Base-by-base conservation (phyloP, 2,888 invertebrate genomes). In the Sericinus montela region DNA sequence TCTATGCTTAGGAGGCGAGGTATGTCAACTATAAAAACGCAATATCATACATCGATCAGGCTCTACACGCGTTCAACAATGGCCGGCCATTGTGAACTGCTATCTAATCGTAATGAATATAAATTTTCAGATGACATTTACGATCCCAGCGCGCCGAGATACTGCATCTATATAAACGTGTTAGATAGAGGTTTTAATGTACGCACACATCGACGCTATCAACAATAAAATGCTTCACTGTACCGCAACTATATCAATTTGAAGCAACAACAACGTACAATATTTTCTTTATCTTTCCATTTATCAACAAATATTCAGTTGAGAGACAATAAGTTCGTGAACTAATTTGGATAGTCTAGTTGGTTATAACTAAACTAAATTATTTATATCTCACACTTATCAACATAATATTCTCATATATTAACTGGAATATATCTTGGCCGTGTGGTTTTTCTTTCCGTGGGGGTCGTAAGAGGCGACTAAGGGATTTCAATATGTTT, bases 61-160 rank as follows among this genome's bases (percentile, higher is more conserved):
- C 70, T 66, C 71, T 77, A 75, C 68, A 67, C 62, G 67, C 69
- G 69, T 62, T 68, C 74, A 83, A 86, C 86, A 87, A 86, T 83
- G 80, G 56, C 69, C 63, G 71, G 72, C 75, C 68, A 80, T 85
- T 84, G 83, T 83, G 75, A 70, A 67, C 73, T 74, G 75, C 79
- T 86, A 86, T 87, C 87, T 86, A 86, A 86, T 85, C 86, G 87
- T 85, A 82, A 84, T 87, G 83, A 85, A 87, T 86, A 88, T 88
- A 88, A 87, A 88, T 88, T 86, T 86, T 83, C 80, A 78, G 81
- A 85, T 85, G 87, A 87, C 87, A 84, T 88, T 87, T 85, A 88
- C 84, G 87, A 86, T 81, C 82, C 75, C 67, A 72, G 72, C 80
- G 72, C 81, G 71, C 79, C 76, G 75, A 82, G 84, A 81, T 83